These are phyloP conservation scores for Macrobrachium nipponense DNA, from an alignment of 1,140 invertebrate genomes.

Conservation along the genomic window DNA sequence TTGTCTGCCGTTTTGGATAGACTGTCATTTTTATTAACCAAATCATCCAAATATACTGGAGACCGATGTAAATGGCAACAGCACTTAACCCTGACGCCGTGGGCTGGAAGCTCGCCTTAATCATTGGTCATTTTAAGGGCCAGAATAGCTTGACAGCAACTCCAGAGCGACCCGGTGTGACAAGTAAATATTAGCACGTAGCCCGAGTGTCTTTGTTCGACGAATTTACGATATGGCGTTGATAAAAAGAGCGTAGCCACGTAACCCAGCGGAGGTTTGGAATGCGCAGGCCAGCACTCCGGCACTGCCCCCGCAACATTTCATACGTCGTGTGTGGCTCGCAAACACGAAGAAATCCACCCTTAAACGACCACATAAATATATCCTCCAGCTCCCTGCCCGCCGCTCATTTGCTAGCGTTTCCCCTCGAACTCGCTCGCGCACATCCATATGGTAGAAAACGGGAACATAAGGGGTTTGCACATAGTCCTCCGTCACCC, in stretches of 20 bases:
- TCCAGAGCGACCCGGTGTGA: conserved; percentile 52
- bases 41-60: conserved; percentile 62
- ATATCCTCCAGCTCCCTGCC: background rate
- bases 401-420: background rate
- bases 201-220: conserved; percentile 59
- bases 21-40: conserved; percentile 62
- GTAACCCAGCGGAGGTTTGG: conserved; percentile 39
- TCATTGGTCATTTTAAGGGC: background rate
- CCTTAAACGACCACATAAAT: conserved; percentile 39
- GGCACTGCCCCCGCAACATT: conserved; percentile 23
- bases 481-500: background rate
- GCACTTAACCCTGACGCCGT: conserved; percentile 41
- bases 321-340: conserved; percentile 40
- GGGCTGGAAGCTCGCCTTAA: conserved; percentile 15
- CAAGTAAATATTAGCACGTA: conserved; percentile 60
- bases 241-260: conserved; percentile 60
- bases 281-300: conserved; percentile 45
- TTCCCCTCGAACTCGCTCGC: conserved; percentile 9
- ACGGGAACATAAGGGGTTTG: conserved; percentile 10
- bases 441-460: conserved; percentile 38
- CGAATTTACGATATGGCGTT: conserved; percentile 59
- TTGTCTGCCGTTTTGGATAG: conserved; percentile 49
- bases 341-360: conserved; percentile 26
- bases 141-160: background rate
- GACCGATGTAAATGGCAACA: conserved; percentile 60